Percentiles rank a stretch among this genome's conserved stretches.
Evolutionary conservation across 2,113 vertebrate species (phyloP).

Genomic region (Lanius collurio): DNA sequence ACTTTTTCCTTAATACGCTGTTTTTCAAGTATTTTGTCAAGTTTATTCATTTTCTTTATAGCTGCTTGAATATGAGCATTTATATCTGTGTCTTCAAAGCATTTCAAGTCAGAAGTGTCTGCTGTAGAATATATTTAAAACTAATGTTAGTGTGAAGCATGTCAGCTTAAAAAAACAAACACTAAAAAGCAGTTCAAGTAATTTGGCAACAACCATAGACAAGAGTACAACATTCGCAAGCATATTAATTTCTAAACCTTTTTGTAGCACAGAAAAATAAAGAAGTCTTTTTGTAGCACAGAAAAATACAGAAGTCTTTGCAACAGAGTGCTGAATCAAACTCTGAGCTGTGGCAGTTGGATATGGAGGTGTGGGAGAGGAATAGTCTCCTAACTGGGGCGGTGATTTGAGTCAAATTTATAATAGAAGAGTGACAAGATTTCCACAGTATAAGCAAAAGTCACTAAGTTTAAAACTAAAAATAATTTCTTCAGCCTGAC

Average conservation of each 20-base stretch:
- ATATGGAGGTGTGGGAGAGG: background rate
- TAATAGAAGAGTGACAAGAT: background rate
- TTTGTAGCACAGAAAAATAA: background rate
- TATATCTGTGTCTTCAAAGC: constrained; percentile 46
- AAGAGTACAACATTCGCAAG: background rate
- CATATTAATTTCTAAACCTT: background rate
- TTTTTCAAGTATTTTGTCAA: constrained; percentile 82
- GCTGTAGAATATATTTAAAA: constrained; percentile 8
- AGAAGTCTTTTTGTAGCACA: background rate
- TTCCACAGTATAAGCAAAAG: background rate
- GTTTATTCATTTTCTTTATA: constrained; percentile 79
- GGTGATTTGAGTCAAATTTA: background rate
- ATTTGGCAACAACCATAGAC: background rate
- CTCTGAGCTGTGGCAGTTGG: background rate
- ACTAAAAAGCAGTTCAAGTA: background rate
- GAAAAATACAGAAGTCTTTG: background rate
- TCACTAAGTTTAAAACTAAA: background rate
- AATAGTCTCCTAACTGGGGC: background rate
- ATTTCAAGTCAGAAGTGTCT: background rate
- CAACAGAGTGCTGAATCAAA: background rate
- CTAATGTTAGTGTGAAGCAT: background rate
- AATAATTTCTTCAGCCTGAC: background rate
- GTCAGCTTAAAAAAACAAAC: background rate
- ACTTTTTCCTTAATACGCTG: constrained; percentile 75
- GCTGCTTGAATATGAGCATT: constrained; percentile 76